These are phyloP conservation scores for Arctia plantaginis DNA, from an alignment of 2,888 invertebrate species.

Conservation along the genomic window DNA sequence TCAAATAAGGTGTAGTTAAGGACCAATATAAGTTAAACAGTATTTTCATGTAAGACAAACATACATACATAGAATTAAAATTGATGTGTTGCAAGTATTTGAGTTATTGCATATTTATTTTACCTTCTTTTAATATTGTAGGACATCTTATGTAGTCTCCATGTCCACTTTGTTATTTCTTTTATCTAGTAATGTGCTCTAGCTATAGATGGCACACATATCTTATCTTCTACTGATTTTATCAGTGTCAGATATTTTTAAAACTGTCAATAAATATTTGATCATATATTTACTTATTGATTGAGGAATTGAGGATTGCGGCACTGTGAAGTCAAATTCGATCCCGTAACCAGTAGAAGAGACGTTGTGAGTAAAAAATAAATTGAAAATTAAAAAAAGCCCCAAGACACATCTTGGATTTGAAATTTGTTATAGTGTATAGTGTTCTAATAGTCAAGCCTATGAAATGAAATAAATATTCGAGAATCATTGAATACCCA, in stretches of 20 bases:
- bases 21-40: neutral
- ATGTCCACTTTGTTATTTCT: conserved; percentile 12
- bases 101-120: neutral
- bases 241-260: conserved; percentile 16
- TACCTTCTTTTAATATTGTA: conserved; percentile 16
- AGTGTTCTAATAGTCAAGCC: too few species aligned
- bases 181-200: conserved; percentile 5
- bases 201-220: conserved; percentile 5
- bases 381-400: too few species aligned
- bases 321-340: neutral
- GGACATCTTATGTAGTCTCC: conserved; percentile 12
- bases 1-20: neutral
- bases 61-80: neutral
- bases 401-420: too few species aligned
- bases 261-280: neutral
- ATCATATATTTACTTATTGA: neutral
- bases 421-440: too few species aligned
- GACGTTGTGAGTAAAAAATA: neutral
- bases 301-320: neutral
- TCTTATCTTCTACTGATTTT: conserved; percentile 17
- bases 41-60: neutral
- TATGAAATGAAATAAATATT: too few species aligned
- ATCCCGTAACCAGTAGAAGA: neutral
- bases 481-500: too few species aligned
- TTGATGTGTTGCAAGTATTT: neutral